Conservation (phyloP, 2,113 vertebrate genomes). For the Capreolus pygargus region DNA sequence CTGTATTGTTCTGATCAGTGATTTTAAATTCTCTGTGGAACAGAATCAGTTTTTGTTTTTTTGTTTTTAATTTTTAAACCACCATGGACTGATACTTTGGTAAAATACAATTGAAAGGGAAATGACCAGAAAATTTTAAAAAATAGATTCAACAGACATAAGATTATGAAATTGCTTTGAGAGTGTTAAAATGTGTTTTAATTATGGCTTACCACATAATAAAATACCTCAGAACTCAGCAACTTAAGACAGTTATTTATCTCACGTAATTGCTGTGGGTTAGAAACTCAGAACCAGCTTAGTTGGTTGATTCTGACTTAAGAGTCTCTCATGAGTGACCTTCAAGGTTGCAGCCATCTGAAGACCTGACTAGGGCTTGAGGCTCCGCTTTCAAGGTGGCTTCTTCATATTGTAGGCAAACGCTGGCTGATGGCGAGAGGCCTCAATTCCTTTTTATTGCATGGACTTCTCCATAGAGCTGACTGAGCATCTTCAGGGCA, state of each 20-base stretch:
- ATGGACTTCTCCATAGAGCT: neutral
- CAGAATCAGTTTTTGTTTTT: neutral
- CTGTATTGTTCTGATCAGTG: neutral
- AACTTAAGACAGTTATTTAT: neutral
- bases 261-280: neutral
- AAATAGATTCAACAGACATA: neutral
- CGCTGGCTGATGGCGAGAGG: neutral
- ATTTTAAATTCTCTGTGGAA: slow-evolving; percentile 5
- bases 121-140: neutral
- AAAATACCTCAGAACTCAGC: neutral
- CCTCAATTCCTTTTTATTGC: neutral
- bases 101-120: slow-evolving; percentile 3
- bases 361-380: neutral
- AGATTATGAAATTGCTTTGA: neutral
- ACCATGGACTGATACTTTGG: neutral
- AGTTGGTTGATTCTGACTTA: neutral
- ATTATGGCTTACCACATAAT: neutral
- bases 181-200: slow-evolving; percentile 14
- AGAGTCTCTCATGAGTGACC: neutral
- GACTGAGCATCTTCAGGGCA: neutral
- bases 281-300: neutral
- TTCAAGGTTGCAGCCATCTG: neutral
- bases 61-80: neutral
- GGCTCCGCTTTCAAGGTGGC: neutral
- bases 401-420: neutral